These are phyloP conservation scores for Sciurus niger DNA, from an alignment of 2,113 vertebrate species.

Conservation along the genomic window DNA sequence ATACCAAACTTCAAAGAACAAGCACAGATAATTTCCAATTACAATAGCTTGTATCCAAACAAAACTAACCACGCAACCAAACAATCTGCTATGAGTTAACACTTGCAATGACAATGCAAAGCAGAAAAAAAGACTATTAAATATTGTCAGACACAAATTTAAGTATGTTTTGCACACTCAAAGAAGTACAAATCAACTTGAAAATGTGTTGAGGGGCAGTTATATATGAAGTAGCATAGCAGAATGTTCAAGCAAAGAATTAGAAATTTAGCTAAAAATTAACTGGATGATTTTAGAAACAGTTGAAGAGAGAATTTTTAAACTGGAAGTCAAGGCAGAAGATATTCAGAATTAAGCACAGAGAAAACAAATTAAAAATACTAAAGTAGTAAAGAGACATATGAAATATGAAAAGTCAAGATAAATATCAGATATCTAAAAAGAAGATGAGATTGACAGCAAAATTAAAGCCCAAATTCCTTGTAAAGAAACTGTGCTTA, in stretches of 20 bases:
- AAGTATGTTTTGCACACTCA: neutral
- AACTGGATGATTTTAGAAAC: neutral
- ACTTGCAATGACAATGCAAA: neutral
- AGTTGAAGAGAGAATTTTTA: neutral
- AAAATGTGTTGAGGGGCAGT: neutral
- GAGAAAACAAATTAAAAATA: conserved; percentile 28
- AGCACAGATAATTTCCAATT: neutral
- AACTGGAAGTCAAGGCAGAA: neutral
- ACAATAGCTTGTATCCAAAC: neutral
- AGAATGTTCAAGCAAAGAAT: neutral
- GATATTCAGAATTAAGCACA: neutral
- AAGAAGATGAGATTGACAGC: neutral
- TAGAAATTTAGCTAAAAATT: neutral
- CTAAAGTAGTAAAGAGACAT: neutral
- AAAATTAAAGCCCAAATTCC: neutral
- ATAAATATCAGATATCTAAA: neutral
- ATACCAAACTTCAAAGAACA: neutral
- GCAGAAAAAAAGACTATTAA: neutral
- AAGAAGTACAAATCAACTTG: neutral
- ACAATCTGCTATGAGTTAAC: neutral
- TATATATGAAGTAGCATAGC: neutral
- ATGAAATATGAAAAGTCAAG: neutral
- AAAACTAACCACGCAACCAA: neutral
- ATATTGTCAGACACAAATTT: neutral
- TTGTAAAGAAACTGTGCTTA: neutral